Evolutionary conservation across 1,140 invertebrate species (phyloP), one percentile per base, ranked within the genome.

Genomic region (Euwallacea fornicatus): DNA sequence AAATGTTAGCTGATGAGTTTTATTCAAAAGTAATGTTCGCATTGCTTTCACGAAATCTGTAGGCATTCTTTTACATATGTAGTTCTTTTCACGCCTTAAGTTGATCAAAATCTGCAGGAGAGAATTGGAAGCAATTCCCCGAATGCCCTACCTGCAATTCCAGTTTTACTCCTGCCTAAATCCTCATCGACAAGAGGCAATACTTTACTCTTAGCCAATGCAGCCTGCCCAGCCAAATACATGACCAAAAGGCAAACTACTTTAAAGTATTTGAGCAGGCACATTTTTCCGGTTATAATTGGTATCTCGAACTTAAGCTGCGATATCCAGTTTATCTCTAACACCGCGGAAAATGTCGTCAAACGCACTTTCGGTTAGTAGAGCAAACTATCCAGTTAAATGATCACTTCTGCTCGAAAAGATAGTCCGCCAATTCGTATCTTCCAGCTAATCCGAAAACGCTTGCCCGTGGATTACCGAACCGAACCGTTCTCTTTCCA

Each of bases 401-500:
- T 13, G 46, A 50, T 50, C 9, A 50, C 4, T 63, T 33, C 21
- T 63, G 61, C 46, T 63, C 42, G 47, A 47, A 42, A 15, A 61
- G 47, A 69, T 53, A 6, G 46, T 50, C 46, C 46, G 7, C 46
- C 9, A 50, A 6, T 6, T 50, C 46, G 46, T 13, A 11, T 50
- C 46, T 42, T 11, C 43, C 15, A 55, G 13, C 54, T 69, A 61
- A 15, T 16, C 41, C 33, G 21, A 42, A n/a, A 67, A 47, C 43
- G 47, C 46, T 42, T 44, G 15, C 43, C 47, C 16, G 41, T 61
- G 43, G 43, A 56, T 58, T 50, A 7, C 47, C 66, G 56, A 11
- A 53, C 58, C 59, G 21, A 16, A 53, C 66, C 58, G 54, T 10
- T 21, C 50, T 69, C 33, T 67, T 67, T 69, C 66, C 66, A 61